These are phyloP conservation scores for Nomada hirtipes DNA, from an alignment of 2,888 invertebrate species.

Conservation along the genomic window DNA sequence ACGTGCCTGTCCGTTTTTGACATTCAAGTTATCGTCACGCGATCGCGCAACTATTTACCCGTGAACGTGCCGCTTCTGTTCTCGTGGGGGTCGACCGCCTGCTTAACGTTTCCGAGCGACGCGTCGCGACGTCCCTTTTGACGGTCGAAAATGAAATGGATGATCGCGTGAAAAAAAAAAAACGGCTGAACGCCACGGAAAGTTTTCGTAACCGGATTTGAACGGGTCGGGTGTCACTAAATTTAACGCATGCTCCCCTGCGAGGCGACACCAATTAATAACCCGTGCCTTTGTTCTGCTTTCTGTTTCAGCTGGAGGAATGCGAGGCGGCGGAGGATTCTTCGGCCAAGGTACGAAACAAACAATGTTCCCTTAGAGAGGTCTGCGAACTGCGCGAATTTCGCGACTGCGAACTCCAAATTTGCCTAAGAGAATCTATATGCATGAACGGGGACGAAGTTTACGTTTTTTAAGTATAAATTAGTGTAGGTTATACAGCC, in stretches of 20 bases:
- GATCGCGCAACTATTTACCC: background rate
- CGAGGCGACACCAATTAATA: conserved; percentile 27
- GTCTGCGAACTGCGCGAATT: background rate
- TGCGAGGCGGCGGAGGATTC: conserved; percentile 63
- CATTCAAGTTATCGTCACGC: conserved; percentile 40
- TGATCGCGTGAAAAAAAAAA: conserved; percentile 15
- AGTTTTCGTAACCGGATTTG: conserved; percentile 41
- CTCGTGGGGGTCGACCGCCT: conserved; percentile 1
- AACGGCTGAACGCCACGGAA: conserved; percentile 10
- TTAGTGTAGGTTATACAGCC: too few relatives aligned
- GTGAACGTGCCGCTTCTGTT: conserved; percentile 1
- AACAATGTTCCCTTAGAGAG: background rate
- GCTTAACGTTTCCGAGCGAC: background rate
- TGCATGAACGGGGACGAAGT: too few relatives aligned
- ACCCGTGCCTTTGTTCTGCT: conserved; percentile 10
- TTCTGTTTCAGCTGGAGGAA: conserved; percentile 69
- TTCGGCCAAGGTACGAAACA: conserved; percentile 66
- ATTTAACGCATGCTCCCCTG: conserved; percentile 6
- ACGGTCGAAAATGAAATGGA: conserved; percentile 28
- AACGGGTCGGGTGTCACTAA: conserved; percentile 28
- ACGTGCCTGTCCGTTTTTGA: conserved; percentile 31
- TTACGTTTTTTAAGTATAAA: too few relatives aligned
- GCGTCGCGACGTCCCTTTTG: background rate
- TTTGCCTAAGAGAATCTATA: too few relatives aligned
- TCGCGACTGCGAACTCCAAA: too few relatives aligned